These are phyloP conservation scores for Nemotelus nigrinus DNA, from an alignment of 2,888 invertebrate genomes.

Conservation along the genomic window DNA sequence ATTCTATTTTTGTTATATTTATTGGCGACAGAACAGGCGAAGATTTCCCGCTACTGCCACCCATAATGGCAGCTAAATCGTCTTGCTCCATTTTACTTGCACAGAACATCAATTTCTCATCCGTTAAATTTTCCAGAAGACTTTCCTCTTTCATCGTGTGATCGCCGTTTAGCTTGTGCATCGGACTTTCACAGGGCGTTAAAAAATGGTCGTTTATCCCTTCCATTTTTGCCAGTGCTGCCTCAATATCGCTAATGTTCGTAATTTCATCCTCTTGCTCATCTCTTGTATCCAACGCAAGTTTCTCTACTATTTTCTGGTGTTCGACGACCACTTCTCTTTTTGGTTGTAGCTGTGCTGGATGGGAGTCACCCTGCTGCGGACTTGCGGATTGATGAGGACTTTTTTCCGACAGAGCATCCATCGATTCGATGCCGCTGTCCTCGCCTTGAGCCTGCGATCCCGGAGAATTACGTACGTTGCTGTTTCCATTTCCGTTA, in stretches of 20 bases:
- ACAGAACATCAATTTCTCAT: constrained; percentile 55
- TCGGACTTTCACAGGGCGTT: constrained; percentile 52
- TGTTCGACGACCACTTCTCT: constrained; percentile 20
- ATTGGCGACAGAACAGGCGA: constrained; percentile 17
- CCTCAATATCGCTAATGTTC: constrained; percentile 74
- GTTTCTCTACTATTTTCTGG: constrained; percentile 20
- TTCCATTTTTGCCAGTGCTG: constrained; percentile 77
- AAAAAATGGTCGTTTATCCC: constrained; percentile 60
- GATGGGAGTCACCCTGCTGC: constrained; percentile 60
- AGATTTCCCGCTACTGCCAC: constrained; percentile 32
- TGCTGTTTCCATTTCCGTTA: constrained; percentile 51
- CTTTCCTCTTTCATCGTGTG: constrained; percentile 55
- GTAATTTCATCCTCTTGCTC: constrained; percentile 64
- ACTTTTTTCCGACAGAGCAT: constrained; percentile 90
- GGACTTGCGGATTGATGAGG: constrained; percentile 87
- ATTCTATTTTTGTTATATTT: constrained; percentile 11
- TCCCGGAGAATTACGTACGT: constrained; percentile 65
- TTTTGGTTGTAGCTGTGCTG: constrained; percentile 47
- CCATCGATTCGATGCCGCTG: constrained; percentile 93
- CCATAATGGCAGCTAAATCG: constrained; percentile 46
- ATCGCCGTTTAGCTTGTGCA: constrained; percentile 62
- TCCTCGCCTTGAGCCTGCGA: constrained; percentile 80
- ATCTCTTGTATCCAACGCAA: constrained; percentile 44
- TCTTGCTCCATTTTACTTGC: constrained; percentile 48
- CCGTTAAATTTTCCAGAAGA: constrained; percentile 48